Conservation (phyloP, 1,140 invertebrate genomes). For the Halesus radiatus region DNA sequence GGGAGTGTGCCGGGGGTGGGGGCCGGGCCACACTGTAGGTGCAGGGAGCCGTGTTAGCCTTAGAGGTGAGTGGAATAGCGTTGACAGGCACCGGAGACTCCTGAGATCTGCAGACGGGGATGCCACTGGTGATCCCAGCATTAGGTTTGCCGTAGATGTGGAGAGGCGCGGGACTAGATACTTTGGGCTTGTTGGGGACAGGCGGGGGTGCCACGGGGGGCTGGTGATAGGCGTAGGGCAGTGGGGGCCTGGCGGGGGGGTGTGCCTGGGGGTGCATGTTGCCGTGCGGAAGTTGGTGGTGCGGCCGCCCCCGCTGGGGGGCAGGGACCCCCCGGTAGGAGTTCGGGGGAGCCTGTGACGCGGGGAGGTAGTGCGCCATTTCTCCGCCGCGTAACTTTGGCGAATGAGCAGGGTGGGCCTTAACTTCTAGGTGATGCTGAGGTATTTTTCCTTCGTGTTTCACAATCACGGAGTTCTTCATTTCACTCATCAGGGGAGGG, state of each 20-base stretch:
- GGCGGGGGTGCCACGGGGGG: slow-evolving; percentile 61
- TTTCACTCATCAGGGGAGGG: slow-evolving; percentile 75
- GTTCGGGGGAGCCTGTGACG: slow-evolving; percentile 66
- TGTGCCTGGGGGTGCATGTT: background rate
- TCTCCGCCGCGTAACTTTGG: slow-evolving; percentile 73
- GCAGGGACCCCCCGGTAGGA: slow-evolving; percentile 48
- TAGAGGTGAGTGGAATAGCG: slow-evolving; percentile 76
- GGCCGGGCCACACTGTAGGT: slow-evolving; percentile 64
- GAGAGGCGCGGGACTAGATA: slow-evolving; percentile 83
- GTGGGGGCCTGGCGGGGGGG: background rate
- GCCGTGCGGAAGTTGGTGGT: background rate
- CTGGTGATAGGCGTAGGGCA: slow-evolving; percentile 53
- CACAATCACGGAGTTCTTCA: slow-evolving; percentile 83
- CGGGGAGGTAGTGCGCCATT: slow-evolving; percentile 74
- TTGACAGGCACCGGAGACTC: slow-evolving; percentile 63
- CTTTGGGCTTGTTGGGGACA: slow-evolving; percentile 78
- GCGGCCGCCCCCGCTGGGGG: slow-evolving; percentile 61
- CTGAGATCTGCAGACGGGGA: slow-evolving; percentile 72
- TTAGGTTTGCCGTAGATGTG: slow-evolving; percentile 83
- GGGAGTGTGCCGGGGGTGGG: slow-evolving; percentile 68
- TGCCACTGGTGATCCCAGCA: slow-evolving; percentile 74
- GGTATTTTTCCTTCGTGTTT: slow-evolving; percentile 79
- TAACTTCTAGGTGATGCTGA: slow-evolving; percentile 69
- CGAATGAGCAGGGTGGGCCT: slow-evolving; percentile 73
- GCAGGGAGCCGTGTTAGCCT: slow-evolving; percentile 72